Percentiles rank a stretch among this genome's conserved stretches.
These are phyloP conservation scores for Thamnophis sirtalis DNA, from an alignment of 2,113 vertebrate genomes.

Conservation along the genomic window DNA sequence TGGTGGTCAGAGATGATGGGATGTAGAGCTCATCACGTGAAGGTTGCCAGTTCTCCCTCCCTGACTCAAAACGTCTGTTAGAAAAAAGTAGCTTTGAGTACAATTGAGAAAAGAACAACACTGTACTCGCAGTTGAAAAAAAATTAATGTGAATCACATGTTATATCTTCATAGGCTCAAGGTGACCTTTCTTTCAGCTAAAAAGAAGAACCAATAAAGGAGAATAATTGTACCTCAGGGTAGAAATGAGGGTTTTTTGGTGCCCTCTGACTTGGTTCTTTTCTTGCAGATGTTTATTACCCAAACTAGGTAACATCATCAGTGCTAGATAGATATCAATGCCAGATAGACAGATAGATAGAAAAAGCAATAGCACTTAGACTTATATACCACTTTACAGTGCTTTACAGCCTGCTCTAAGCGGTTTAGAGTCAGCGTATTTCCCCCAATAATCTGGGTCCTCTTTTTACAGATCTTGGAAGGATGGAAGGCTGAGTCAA, in stretches of 20 bases:
- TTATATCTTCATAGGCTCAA: background rate
- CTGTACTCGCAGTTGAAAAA: background rate
- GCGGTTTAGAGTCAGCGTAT: too few relatives aligned
- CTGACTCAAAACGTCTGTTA: background rate
- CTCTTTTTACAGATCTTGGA: too few relatives aligned
- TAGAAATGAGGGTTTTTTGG: background rate
- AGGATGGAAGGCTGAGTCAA: too few relatives aligned
- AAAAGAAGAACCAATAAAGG: background rate
- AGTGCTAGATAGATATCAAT: background rate
- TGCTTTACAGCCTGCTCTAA: too few relatives aligned
- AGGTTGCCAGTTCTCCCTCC: background rate
- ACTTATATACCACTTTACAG: too few relatives aligned
- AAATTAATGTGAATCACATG: background rate
- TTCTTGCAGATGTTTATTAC: background rate
- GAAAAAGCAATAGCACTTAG: too few relatives aligned
- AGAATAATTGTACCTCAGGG: background rate
- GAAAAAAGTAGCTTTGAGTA: background rate
- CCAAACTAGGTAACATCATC: background rate
- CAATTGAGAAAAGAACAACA: background rate
- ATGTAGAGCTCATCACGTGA: background rate
- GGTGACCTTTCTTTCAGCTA: background rate
- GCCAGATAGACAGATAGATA: too few relatives aligned
- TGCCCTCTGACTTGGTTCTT: background rate
- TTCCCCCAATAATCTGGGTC: too few relatives aligned
- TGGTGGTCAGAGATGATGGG: background rate